A percentile compares a stretch with the other conserved stretches of the same genome.
phyloP scores from a whole-genome alignment of 2,797 vertebrate genomes.

The Etheostoma nigrum region DNA sequence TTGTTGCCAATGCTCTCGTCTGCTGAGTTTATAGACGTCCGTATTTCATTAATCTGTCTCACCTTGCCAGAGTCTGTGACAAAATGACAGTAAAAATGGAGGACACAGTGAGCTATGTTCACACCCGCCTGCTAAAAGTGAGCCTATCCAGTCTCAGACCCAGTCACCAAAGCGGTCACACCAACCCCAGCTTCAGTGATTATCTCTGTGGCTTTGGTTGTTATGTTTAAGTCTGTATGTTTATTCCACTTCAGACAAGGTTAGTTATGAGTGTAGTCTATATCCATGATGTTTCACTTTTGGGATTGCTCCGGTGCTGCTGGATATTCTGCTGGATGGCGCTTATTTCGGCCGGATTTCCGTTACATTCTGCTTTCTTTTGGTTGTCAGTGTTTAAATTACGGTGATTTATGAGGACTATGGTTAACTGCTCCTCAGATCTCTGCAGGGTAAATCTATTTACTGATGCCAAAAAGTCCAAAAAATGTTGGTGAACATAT shows the following conservation, averaged over 20 bases:
- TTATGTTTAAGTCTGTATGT: conserved; percentile 1
- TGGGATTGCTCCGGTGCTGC: no score
- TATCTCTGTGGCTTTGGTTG: no score
- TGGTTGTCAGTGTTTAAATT: no score
- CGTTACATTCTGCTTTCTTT: no score
- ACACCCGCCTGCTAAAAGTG: conserved; percentile 7
- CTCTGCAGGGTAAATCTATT: no score
- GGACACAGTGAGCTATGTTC: conserved; percentile 43
- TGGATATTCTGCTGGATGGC: rapidly evolving
- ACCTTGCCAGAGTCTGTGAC: conserved; percentile 48
- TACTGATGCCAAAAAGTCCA: no score
- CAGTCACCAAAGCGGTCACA: background rate
- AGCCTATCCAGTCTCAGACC: conserved; percentile 21
- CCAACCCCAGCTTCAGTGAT: background rate
- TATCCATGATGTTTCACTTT: no score
- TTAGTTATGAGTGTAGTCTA: background rate
- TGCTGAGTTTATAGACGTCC: conserved; percentile 45
- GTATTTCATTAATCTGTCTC: conserved; percentile 60
- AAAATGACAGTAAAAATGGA: conserved; percentile 51
- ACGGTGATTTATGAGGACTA: no score
- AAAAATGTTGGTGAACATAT: no score
- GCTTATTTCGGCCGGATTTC: no score
- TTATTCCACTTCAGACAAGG: background rate
- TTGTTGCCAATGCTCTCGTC: conserved; percentile 8
- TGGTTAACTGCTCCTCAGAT: no score